Percentiles rank a stretch among this genome's conserved stretches.
Evolutionary conservation across 2,888 invertebrate genomes (phyloP).

Genomic region (Neuroscelio doddi): DNA sequence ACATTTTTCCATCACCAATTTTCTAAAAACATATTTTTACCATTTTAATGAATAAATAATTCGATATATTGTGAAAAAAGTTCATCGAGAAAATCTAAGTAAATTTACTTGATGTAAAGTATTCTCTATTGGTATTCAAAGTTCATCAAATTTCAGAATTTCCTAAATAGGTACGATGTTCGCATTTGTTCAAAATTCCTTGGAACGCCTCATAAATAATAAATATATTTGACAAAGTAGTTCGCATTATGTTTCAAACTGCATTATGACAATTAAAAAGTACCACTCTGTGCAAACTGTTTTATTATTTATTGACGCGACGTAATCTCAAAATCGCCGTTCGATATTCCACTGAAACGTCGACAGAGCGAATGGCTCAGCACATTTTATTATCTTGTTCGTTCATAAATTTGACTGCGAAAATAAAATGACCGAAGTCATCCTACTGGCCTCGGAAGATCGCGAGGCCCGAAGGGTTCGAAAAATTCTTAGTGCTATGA

Average conservation of each 20-base stretch:
- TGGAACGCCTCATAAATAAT: too few species aligned
- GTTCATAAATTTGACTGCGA: slow-evolving; percentile 67
- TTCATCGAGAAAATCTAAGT: too few species aligned
- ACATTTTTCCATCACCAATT: too few species aligned
- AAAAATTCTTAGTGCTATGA: slow-evolving; percentile 27
- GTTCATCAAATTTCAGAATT: too few species aligned
- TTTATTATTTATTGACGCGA: slow-evolving; percentile 59
- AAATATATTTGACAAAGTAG: too few species aligned
- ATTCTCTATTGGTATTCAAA: too few species aligned
- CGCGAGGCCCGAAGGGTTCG: slow-evolving; percentile 11
- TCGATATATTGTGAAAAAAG: too few species aligned
- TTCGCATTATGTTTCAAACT: background rate
- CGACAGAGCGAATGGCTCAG: slow-evolving; percentile 52
- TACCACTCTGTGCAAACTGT: slow-evolving; percentile 46
- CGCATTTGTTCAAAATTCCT: too few species aligned
- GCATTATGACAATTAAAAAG: slow-evolving; percentile 35
- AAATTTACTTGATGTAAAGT: too few species aligned
- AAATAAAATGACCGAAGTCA: slow-evolving; percentile 61
- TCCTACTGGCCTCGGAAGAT: slow-evolving; percentile 39
- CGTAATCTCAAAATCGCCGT: slow-evolving; percentile 53
- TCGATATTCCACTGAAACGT: slow-evolving; percentile 54
- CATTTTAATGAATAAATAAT: too few species aligned
- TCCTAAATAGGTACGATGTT: too few species aligned
- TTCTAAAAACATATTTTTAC: too few species aligned
- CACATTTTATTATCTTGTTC: slow-evolving; percentile 67